Conservation (phyloP, 2,888 invertebrate genomes). For the Yponomeuta sedellus region DNA sequence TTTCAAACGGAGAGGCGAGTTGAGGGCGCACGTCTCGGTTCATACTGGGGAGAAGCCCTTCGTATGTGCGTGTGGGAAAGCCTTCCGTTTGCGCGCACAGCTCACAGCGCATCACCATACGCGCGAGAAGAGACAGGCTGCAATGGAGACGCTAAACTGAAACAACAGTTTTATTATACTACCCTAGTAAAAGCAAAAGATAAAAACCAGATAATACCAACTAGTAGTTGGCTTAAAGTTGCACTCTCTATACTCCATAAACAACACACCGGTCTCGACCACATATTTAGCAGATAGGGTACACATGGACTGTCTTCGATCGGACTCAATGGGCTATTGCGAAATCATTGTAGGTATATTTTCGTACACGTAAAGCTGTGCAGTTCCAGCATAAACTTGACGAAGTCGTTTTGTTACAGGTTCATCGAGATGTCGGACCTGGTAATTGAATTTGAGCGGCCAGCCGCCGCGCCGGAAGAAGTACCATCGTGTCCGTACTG, state of each 20-base stretch:
- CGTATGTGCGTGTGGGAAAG: constrained; percentile 66
- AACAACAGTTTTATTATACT: too few relatives aligned
- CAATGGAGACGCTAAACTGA: constrained; percentile 32
- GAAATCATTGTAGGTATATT: neutral
- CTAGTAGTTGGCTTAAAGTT: too few relatives aligned
- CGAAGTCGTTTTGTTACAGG: constrained; percentile 40
- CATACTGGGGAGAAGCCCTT: constrained; percentile 63
- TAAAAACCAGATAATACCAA: too few relatives aligned
- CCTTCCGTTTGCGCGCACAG: constrained; percentile 63
- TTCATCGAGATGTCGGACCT: constrained; percentile 23
- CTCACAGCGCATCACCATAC: constrained; percentile 69
- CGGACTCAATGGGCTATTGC: neutral
- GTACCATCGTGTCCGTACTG: constrained; percentile 25
- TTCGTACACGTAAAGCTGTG: neutral
- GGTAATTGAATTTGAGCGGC: constrained; percentile 17
- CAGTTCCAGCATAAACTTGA: neutral
- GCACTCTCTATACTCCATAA: too few relatives aligned
- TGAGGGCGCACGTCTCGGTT: constrained; percentile 69
- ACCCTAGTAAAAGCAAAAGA: too few relatives aligned
- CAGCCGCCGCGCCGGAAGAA: neutral
- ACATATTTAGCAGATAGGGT: too few relatives aligned
- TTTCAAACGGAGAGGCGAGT: constrained; percentile 72
- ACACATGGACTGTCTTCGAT: too few relatives aligned
- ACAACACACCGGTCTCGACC: too few relatives aligned
- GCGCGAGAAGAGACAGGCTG: constrained; percentile 62